Conservation (phyloP, 2,888 invertebrate genomes). For the Lissonota sp. region DNA sequence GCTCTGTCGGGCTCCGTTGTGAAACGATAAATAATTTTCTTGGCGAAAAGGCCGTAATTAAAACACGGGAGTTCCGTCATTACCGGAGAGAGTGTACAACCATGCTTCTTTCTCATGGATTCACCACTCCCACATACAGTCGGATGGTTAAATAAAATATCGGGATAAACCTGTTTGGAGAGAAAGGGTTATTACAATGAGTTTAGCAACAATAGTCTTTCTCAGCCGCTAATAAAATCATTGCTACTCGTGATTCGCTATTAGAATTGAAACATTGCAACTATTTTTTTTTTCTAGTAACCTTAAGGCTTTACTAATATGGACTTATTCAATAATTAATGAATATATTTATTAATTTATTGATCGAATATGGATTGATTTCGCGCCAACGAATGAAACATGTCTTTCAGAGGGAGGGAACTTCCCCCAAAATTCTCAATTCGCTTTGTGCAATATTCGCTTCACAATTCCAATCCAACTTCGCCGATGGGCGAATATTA, state of each 20-base stretch:
- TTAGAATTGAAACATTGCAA: too few relatives aligned
- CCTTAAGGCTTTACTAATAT: too few relatives aligned
- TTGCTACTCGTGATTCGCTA: too few relatives aligned
- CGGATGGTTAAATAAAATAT: slow-evolving; percentile 10
- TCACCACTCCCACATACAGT: slow-evolving; percentile 64
- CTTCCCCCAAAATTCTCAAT: slow-evolving; percentile 27
- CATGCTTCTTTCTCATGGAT: slow-evolving; percentile 17
- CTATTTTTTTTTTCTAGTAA: too few relatives aligned
- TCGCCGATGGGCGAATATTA: slow-evolving; percentile 15
- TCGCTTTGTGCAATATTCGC: not conserved
- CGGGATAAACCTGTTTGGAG: not conserved
- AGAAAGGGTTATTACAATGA: slow-evolving; percentile 19
- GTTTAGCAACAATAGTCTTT: slow-evolving; percentile 5
- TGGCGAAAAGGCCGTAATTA: slow-evolving; percentile 65
- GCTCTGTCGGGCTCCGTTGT: slow-evolving; percentile 34
- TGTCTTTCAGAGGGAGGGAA: slow-evolving; percentile 1
- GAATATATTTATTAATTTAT: too few relatives aligned
- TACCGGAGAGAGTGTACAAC: not conserved
- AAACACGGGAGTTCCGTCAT: slow-evolving; percentile 68
- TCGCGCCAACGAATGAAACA: slow-evolving; percentile 25
- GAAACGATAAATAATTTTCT: slow-evolving; percentile 69
- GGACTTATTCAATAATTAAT: too few relatives aligned
- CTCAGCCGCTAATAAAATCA: not conserved
- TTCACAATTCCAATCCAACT: slow-evolving; percentile 27
- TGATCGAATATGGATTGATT: not conserved